Conservation (phyloP, 2,797 vertebrate species). For the Acridotheres tristis region DNA sequence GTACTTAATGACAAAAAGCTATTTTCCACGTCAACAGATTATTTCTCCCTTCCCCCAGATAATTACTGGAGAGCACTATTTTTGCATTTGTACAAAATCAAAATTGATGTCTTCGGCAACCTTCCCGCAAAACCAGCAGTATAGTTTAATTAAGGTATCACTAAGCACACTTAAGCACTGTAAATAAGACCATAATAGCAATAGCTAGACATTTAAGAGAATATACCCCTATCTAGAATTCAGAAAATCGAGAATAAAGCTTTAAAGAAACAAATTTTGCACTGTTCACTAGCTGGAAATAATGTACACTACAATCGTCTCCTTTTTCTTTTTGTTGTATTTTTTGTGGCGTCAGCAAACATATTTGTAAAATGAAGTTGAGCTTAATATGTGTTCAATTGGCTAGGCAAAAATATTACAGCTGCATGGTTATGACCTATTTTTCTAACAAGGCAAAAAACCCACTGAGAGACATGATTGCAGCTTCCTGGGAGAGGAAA, state of each 20-base stretch:
- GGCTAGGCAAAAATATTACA: background rate
- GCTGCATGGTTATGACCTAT: background rate
- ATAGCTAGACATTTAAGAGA: background rate
- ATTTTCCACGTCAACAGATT: background rate
- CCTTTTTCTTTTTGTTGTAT: background rate
- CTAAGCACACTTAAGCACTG: background rate
- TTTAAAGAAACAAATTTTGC: background rate
- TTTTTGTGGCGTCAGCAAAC: background rate
- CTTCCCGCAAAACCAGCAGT: background rate
- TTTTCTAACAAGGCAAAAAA: background rate
- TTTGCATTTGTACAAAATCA: background rate
- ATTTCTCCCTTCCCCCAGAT: background rate
- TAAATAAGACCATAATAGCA: background rate
- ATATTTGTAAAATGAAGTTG: background rate
- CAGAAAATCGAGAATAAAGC: background rate
- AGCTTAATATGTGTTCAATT: background rate
- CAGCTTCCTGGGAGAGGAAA: background rate
- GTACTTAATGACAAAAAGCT: background rate
- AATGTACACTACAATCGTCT: background rate
- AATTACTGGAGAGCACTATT: background rate
- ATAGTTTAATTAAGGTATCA: background rate
- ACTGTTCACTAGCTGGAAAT: background rate
- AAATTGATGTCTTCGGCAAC: background rate
- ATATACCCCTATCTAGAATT: background rate
- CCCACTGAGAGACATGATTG: background rate